A percentile compares a stretch with the other conserved stretches of the same genome.
Conservation (phyloP, 1,140 invertebrate genomes). For the Drosophila nebulosa region DNA sequence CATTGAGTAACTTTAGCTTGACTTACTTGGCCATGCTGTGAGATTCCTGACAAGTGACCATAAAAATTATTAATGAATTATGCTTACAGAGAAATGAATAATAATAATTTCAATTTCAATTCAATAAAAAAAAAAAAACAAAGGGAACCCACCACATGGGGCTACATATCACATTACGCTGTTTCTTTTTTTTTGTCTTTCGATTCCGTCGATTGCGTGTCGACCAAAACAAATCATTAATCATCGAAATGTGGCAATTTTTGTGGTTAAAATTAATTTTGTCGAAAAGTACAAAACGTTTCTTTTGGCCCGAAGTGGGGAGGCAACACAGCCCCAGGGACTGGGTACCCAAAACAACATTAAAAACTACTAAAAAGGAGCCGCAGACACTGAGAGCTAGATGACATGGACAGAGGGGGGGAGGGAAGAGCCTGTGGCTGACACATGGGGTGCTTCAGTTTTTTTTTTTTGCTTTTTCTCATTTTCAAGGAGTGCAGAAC, state of each 20-base stretch:
- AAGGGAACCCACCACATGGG: neutral
- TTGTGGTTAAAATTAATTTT: conserved; percentile 76
- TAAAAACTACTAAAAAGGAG: conserved; percentile 73
- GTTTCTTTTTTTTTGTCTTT: conserved; percentile 13
- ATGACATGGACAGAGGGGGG: too few relatives aligned
- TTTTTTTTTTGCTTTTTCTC: conserved; percentile 39
- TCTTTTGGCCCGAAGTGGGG: conserved; percentile 12
- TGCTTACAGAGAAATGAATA: conserved; percentile 61
- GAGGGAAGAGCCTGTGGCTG: conserved; percentile 52
- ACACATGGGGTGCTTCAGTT: conserved; percentile 67
- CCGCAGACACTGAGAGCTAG: conserved; percentile 21
- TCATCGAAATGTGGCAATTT: conserved; percentile 72
- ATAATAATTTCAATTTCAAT: conserved; percentile 39
- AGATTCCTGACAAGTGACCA: conserved; percentile 28
- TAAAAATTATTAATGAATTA: conserved; percentile 71
- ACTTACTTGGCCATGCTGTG: conserved; percentile 33
- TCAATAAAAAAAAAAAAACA: conserved; percentile 34
- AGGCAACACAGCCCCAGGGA: conserved; percentile 45
- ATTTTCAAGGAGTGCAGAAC: conserved; percentile 21
- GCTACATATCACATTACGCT: conserved; percentile 51
- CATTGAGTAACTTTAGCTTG: conserved; percentile 7
- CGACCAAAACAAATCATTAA: conserved; percentile 65
- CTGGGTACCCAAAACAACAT: conserved; percentile 55
- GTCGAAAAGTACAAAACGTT: conserved; percentile 55
- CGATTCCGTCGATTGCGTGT: conserved; percentile 47